Evolutionary conservation across 2,888 invertebrate species (phyloP), one percentile per base, ranked within the genome.

Genomic region (Xestoiulus laeticollis): DNA sequence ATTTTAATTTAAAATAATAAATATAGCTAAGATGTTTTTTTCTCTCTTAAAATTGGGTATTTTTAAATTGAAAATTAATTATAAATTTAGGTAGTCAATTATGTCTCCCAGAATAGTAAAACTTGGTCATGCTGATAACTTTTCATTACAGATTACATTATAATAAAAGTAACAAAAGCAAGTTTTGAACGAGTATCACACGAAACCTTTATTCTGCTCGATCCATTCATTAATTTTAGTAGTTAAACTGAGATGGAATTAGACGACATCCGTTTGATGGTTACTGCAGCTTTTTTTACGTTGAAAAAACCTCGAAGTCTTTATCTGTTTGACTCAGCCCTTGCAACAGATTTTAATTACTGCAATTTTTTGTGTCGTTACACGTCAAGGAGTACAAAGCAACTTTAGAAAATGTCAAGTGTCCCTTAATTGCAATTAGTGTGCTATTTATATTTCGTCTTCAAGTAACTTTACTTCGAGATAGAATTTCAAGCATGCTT

Each of bases 141-240:
- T 38, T 38, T 38, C 0, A 38, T 38, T 38, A 38, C 8, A 38
- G 38, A 38, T 38, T 38, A 38, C 8, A 8, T 38, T 68, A 1
- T 4, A 68, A 38, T 38, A 68, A 22, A 68, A 22, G 22, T 68
- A 68, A 68, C 68, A 22, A 4, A 8, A 22, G 5, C 22, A 19
- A 5, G n/a, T 68, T 68, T 78, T 8, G 10, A 78, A 78, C 12
- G 16, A 78, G 12, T 26, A 78, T 78, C 78, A 26, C 30, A 78
- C 26, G 26, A 30, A 30, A 78, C 78, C 26, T 68, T n/a, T 30
- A 78, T 30, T 30, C 22, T 30, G 16, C 14, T 78, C 30, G 1
- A 30, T 14, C 78, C 30, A 78, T 78, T 78, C 78, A 78, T 78
- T 78, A 78, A 30, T 78, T 30, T 78, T 26, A 78, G 78, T 78